Evolutionary conservation across 2,113 vertebrate species (phyloP).

Genomic region (Acinonyx jubatus): DNA sequence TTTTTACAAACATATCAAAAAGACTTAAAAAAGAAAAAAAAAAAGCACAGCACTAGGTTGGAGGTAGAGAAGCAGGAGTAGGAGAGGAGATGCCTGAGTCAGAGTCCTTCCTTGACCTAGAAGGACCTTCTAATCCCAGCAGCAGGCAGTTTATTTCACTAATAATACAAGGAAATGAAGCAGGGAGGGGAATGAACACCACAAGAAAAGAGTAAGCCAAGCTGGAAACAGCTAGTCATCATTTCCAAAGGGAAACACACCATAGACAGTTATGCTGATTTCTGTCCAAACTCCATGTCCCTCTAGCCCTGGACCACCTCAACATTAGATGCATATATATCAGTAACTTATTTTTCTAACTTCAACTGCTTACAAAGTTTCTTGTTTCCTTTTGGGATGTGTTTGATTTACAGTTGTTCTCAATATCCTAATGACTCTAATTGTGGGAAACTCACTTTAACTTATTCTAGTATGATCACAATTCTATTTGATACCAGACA

Average conservation of each 20-base stretch:
- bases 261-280: neutral
- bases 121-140: constrained; percentile 66
- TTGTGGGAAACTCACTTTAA: constrained; percentile 16
- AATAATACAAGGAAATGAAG: constrained; percentile 72
- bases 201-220: constrained; percentile 15
- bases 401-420: constrained; percentile 1
- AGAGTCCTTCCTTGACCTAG: constrained; percentile 53
- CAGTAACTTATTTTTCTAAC: constrained; percentile 7
- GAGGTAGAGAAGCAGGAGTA: neutral
- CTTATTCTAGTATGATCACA: neutral
- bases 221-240: constrained; percentile 41
- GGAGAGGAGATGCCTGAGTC: constrained; percentile 12
- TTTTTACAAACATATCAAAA: neutral
- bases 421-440: neutral
- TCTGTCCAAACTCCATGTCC: neutral
- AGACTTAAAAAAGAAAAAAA: neutral
- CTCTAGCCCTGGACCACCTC: neutral
- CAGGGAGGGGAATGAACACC: neutral
- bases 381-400: neutral
- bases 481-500: neutral
- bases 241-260: constrained; percentile 45
- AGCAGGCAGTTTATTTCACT: constrained; percentile 36
- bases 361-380: neutral
- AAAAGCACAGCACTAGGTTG: neutral
- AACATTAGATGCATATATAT: neutral